A percentile compares a stretch with the other conserved stretches of the same genome.
Conservation (phyloP, 2,888 invertebrate genomes). For the Apoda limacodes region DNA sequence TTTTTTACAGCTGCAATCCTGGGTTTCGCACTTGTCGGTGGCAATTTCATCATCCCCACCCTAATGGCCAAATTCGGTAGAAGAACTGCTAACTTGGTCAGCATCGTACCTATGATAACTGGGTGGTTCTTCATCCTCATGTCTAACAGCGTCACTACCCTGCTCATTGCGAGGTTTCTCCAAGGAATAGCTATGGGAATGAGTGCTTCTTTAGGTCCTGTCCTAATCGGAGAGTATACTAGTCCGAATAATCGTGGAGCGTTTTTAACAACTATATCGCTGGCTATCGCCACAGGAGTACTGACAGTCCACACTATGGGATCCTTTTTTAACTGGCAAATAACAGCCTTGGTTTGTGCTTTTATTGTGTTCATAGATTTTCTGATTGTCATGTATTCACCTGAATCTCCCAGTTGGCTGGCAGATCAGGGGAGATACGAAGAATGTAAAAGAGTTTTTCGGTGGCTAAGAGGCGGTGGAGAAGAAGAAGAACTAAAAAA, state of each 20-base stretch:
- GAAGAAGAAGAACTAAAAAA: slow-evolving; percentile 41
- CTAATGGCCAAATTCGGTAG: slow-evolving; percentile 66
- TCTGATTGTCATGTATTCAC: slow-evolving; percentile 36
- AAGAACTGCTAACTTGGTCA: slow-evolving; percentile 48
- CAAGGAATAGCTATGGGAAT: slow-evolving; percentile 60
- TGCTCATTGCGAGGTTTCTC: slow-evolving; percentile 32
- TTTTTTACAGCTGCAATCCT: slow-evolving; percentile 34
- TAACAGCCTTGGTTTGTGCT: slow-evolving; percentile 54
- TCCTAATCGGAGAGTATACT: slow-evolving; percentile 62
- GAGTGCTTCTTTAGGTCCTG: slow-evolving; percentile 44
- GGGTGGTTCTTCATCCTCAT: slow-evolving; percentile 60
- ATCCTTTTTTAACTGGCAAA: slow-evolving; percentile 63
- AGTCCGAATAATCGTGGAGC: slow-evolving; percentile 69
- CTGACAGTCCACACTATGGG: slow-evolving; percentile 70
- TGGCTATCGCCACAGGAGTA: slow-evolving; percentile 68
- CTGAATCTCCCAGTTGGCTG: slow-evolving; percentile 75
- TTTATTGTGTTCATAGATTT: slow-evolving; percentile 50
- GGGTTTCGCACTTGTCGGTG: slow-evolving; percentile 31
- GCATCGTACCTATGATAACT: slow-evolving; percentile 45
- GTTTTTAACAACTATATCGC: slow-evolving; percentile 63
- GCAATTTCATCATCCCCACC: slow-evolving; percentile 31
- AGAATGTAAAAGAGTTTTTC: slow-evolving; percentile 61
- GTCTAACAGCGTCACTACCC: slow-evolving; percentile 9
- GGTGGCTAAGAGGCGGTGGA: slow-evolving; percentile 61
- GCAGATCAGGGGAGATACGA: slow-evolving; percentile 60